Evolutionary conservation across 2,888 invertebrate species (phyloP).

Genomic region (Drosophila greeni): DNA sequence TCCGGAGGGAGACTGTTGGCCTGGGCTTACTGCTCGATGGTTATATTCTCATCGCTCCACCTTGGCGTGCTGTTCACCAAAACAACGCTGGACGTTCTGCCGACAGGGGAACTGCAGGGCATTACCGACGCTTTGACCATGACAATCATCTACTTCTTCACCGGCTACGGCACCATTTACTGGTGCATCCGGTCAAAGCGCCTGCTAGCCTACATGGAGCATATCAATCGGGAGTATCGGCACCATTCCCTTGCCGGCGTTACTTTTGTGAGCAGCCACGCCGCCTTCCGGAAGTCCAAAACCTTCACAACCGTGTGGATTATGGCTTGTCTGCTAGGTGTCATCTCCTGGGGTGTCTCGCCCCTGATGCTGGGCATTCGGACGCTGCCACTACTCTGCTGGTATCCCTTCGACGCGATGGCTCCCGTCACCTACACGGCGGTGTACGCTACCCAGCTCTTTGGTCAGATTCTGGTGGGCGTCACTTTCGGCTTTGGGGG

Average conservation of each 20-base stretch:
- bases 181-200: slow-evolving; percentile 59
- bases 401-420: slow-evolving; percentile 77
- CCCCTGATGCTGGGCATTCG: slow-evolving; percentile 65
- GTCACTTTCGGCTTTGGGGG: slow-evolving; percentile 65
- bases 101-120: slow-evolving; percentile 63
- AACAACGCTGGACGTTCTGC: slow-evolving; percentile 62
- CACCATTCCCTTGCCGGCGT: slow-evolving; percentile 75
- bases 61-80: slow-evolving; percentile 65
- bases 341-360: slow-evolving; percentile 66
- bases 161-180: slow-evolving; percentile 63
- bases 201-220: slow-evolving; percentile 50
- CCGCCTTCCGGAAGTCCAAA: slow-evolving; percentile 49
- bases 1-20: slow-evolving; percentile 17
- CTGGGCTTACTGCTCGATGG: slow-evolving; percentile 44
- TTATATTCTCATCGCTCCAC: slow-evolving; percentile 52
- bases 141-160: slow-evolving; percentile 73
- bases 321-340: slow-evolving; percentile 59
- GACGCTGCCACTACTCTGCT: slow-evolving; percentile 70
- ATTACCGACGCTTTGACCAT: slow-evolving; percentile 73
- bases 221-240: slow-evolving; percentile 63
- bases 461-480: slow-evolving; percentile 70
- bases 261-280: slow-evolving; percentile 66
- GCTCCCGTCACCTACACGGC: slow-evolving; percentile 58
- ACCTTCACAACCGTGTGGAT: slow-evolving; percentile 64
- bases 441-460: slow-evolving; percentile 68